Evolutionary conservation across 2,113 vertebrate genomes (phyloP), one percentile per base, ranked within the genome.

Genomic region (Microcebus tavaratra): DNA sequence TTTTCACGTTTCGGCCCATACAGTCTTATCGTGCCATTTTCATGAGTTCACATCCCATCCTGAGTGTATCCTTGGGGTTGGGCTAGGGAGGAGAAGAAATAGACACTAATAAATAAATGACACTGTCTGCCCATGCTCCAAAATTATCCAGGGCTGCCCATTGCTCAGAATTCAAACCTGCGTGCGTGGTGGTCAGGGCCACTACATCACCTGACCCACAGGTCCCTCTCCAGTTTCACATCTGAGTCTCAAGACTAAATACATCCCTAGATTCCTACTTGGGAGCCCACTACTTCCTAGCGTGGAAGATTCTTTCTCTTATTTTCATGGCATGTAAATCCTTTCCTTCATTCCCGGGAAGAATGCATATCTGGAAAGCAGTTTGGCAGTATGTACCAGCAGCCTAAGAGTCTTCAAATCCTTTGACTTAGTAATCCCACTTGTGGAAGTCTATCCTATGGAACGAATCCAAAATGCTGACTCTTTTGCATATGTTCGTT

Each of bases 331-430:
- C 42, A 14, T 18, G n/a, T n/a, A 59, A 1, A 55, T 72, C 80
- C 88, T 70, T 84, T 57, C 81, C 70, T 23, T 27, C 8, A 50
- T 80, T 79, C 72, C 88, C 27, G 4, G 79, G 36, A 50, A 61
- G 85, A 83, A 81, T 82, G 14, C 81, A 17, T 73, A n/a, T 84
- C 57, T 96, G 83, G 80, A 78, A 75, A 79, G 95, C 36, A 79
- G 29, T 78, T 70, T 92, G 78, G 55, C 59, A 36, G 39, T 79
- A 5, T 75, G 42, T 79, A 29, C 48, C 23, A 23, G 42, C 36
- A 68, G 48, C 61, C 95, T 86, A 68, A 84, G 82, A 73, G 59
- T 45, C 78, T 67, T 83, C 48, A 70, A 55, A 57, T 88, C 42
- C 84, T 94, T 63, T 82, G 59, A 76, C 88, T 73, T 27, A 81